Evolutionary conservation across 2,113 vertebrate genomes (phyloP), one percentile per base, ranked within the genome.

Genomic region (Acrocephalus kingi): DNA sequence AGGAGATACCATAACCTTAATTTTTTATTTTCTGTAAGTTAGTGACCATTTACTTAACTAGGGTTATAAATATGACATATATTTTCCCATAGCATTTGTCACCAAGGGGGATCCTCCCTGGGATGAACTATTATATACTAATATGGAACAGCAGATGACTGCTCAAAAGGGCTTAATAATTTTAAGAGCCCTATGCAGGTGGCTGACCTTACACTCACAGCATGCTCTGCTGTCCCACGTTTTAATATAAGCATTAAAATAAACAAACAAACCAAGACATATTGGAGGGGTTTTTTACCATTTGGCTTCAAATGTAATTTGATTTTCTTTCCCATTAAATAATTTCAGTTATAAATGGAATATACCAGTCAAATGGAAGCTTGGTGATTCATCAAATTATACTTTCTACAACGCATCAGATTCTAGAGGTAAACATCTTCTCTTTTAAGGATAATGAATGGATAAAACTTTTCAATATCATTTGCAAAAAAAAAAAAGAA

Each of bases 291-390:
- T 1, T 6, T 39, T 87, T 82, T 62, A 83, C 5, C 15, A 20
- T 83, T 84, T 71, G 23, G 3, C 73, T 92, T 95, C 62, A 64
- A 86, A 93, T 67, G 11, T 80, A 13, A 69, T 84, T 78, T 59
- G 22, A 87, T 84, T 80, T 49, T 93, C 15, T 94, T 97, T 96
- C 64, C 37, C 64, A 75, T 86, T 93, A 95, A 84, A 59, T 93
- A 45, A 93, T 93, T 97, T 77, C 97, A 99, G 99, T 39, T 99
- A 99, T 96, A 99, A 92, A 71, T 99, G 99, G 99, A 99, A 98
- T 59, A 98, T 99, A 95, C 99, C 99, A 85, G 95, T 99, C 80
- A 98, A 98, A 96, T 99, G 97, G 98, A 87, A 75, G 28, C 67
- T 95, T 82, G 98, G 83, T 41, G 64, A 4, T 94, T 54, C 30